Evolutionary conservation across 2,113 vertebrate species (phyloP).

Genomic region (Microcebus jonahi): DNA sequence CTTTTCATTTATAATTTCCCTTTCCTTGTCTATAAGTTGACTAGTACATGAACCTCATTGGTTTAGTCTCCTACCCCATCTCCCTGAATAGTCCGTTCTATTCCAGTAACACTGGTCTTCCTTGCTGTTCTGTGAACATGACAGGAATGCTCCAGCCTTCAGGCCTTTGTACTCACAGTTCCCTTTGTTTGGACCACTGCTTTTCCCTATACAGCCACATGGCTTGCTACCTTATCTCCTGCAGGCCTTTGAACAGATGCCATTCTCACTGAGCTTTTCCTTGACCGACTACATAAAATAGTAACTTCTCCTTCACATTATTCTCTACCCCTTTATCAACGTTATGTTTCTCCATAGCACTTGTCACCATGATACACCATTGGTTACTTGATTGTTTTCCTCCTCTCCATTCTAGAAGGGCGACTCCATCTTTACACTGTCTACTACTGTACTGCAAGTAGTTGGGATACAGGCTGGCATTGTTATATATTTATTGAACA

Average conservation of each 20-base stretch:
- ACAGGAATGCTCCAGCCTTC: not conserved
- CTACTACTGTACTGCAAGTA: not conserved
- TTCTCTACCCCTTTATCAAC: not conserved
- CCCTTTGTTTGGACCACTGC: not conserved
- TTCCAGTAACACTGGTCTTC: not conserved
- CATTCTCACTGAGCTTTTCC: not conserved
- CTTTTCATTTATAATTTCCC: constrained; percentile 1
- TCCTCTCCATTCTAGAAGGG: not conserved
- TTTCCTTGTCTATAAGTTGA: constrained; percentile 17
- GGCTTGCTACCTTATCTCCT: not conserved
- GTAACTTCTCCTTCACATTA: not conserved
- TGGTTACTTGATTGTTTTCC: not conserved
- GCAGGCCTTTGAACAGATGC: not conserved
- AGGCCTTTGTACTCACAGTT: not conserved
- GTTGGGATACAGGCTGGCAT: not conserved
- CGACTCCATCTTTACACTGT: not conserved
- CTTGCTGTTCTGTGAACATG: not conserved
- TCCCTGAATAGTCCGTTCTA: not conserved
- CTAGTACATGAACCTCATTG: not conserved
- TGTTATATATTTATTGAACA: not conserved
- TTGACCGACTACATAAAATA: not conserved
- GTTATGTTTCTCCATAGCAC: not conserved
- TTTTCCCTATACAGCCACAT: not conserved
- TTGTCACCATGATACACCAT: not conserved
- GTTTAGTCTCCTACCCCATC: not conserved